A percentile compares a stretch with the other conserved stretches of the same genome.
phyloP scores from a whole-genome alignment of 2,797 vertebrate genomes.

The Myoxocephalus aenaeus region DNA sequence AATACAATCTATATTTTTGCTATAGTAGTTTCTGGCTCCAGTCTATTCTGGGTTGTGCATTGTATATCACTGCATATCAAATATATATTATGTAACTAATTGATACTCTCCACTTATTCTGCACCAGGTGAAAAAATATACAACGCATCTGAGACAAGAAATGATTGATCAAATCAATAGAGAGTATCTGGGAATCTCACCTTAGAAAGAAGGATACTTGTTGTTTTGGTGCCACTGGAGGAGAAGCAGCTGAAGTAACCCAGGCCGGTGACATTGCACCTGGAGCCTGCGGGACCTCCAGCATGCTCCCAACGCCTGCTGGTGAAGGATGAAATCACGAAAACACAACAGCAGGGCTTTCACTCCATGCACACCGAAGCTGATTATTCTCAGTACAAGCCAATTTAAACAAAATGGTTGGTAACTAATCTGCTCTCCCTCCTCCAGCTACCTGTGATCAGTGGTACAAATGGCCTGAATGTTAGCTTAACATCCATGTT shows the following conservation, averaged over 20 bases:
- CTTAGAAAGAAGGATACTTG: conserved; percentile 90
- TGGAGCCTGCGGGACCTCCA: conserved; percentile 89
- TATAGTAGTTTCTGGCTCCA: too few relatives aligned
- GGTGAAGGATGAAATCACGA: too few relatives aligned
- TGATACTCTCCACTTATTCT: background rate
- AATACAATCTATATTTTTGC: too few relatives aligned
- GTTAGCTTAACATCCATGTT: background rate
- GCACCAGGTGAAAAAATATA: background rate
- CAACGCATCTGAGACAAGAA: too few relatives aligned
- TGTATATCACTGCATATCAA: too few relatives aligned
- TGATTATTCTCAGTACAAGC: too few relatives aligned
- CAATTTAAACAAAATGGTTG: too few relatives aligned
- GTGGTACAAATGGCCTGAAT: background rate
- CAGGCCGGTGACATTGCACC: conserved; percentile 88
- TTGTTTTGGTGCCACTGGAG: conserved; percentile 88
- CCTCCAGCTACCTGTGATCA: conserved; percentile 44
- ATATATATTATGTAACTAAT: too few relatives aligned
- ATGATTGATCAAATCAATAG: too few relatives aligned
- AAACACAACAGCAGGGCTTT: too few relatives aligned
- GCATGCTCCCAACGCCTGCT: conserved; percentile 83
- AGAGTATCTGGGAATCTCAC: conserved; percentile 65
- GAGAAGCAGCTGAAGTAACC: conserved; percentile 89
- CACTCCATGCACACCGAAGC: too few relatives aligned
- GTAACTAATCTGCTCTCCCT: conserved; percentile 8
- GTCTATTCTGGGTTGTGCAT: too few relatives aligned